Percentiles rank a stretch among this genome's conserved stretches.
phyloP scores from a whole-genome alignment of 2,797 vertebrate species.

The Sardinella longiceps region DNA sequence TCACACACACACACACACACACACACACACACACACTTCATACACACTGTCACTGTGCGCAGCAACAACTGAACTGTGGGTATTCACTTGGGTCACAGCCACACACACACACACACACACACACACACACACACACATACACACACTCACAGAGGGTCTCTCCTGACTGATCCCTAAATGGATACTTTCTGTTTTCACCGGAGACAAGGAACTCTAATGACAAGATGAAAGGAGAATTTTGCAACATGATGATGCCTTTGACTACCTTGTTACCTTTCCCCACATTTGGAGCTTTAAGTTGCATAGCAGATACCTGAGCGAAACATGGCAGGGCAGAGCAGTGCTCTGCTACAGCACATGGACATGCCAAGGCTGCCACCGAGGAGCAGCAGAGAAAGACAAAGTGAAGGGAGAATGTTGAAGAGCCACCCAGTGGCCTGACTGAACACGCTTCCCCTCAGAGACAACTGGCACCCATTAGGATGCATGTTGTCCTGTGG shows the following conservation, averaged over 20 bases:
- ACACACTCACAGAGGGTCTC: constrained; percentile 5
- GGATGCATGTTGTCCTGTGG: not conserved
- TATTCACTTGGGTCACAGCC: not conserved
- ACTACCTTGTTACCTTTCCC: not conserved
- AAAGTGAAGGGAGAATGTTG: not conserved
- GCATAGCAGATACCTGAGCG: not conserved
- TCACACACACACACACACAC: not conserved
- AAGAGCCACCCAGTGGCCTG: not conserved
- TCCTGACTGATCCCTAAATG: not conserved
- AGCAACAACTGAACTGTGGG: not conserved
- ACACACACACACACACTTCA: not conserved
- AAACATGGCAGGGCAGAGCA: constrained; percentile 10
- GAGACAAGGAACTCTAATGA: not conserved
- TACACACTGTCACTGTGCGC: not conserved
- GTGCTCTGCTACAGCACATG: not conserved
- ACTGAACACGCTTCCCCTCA: not conserved
- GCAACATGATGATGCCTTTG: not conserved
- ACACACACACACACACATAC: not conserved
- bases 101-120: not conserved
- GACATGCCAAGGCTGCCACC: not conserved
- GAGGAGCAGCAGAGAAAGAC: not conserved
- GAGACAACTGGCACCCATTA: not conserved
- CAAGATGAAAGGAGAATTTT: not conserved
- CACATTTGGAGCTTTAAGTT: constrained; percentile 12
- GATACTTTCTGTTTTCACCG: not conserved